These are phyloP conservation scores for Drosophila pseudotalamancana DNA, from an alignment of 2,888 invertebrate genomes.

Conservation along the genomic window DNA sequence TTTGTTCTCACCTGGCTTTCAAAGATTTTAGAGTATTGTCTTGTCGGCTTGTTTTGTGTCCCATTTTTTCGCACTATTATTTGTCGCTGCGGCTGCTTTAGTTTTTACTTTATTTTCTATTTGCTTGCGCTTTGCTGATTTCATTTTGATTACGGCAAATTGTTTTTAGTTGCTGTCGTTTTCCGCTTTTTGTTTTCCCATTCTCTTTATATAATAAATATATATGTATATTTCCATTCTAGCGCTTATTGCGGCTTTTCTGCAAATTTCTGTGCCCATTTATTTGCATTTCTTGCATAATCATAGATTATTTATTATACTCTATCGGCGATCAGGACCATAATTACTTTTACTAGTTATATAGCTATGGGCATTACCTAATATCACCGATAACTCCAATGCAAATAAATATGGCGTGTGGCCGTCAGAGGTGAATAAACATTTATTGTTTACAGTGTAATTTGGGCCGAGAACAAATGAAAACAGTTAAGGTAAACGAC, in stretches of 20 bases:
- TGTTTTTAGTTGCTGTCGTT: constrained; percentile 70
- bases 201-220: background rate
- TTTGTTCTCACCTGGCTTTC: background rate
- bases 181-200: constrained; percentile 19
- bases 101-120: constrained; percentile 36
- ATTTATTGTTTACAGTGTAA: constrained; percentile 64
- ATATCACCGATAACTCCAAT: constrained; percentile 49
- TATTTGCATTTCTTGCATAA: constrained; percentile 54
- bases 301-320: constrained; percentile 10
- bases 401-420: constrained; percentile 65
- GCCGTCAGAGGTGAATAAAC: constrained; percentile 60
- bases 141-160: constrained; percentile 77
- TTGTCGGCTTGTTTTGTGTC: background rate
- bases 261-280: constrained; percentile 34
- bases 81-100: constrained; percentile 30
- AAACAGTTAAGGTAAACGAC: constrained; percentile 38
- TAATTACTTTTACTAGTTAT: constrained; percentile 37
- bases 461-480: constrained; percentile 56
- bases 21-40: constrained; percentile 22
- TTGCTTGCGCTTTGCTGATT: constrained; percentile 68
- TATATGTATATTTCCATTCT: constrained; percentile 24
- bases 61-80: constrained; percentile 17
- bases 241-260: constrained; percentile 44
- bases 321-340: constrained; percentile 35
- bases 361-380: constrained; percentile 20